Percentiles rank a stretch among this genome's conserved stretches.
Evolutionary conservation across 2,113 vertebrate genomes (phyloP).

Genomic region (Eupsittula cactorum): DNA sequence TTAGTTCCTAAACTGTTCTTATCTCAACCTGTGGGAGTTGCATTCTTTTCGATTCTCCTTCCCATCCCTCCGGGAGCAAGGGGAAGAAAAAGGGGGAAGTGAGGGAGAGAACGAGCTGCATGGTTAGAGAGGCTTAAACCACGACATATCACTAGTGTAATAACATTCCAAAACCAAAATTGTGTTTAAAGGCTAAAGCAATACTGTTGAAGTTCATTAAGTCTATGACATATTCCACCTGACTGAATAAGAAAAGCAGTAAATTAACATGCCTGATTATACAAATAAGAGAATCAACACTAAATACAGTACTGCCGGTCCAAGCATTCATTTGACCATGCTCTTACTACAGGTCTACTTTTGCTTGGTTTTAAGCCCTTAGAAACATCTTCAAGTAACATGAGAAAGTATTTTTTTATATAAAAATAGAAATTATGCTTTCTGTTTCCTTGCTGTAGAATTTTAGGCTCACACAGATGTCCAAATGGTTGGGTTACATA

Average conservation of each 20-base stretch:
- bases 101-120: no score
- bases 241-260: background rate
- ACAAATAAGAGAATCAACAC: background rate
- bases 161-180: background rate
- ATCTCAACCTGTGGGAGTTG: no score
- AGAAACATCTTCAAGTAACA: background rate
- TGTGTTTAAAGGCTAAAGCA: background rate
- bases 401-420: background rate
- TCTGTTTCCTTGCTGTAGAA: background rate
- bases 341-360: background rate
- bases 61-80: no score
- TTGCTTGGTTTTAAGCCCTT: background rate
- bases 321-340: background rate
- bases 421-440: fast-evolving
- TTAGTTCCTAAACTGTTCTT: no score
- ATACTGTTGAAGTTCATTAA: background rate
- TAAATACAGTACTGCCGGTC: background rate
- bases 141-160: background rate
- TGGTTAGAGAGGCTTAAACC: no score
- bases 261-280: background rate
- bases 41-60: no score
- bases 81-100: no score
- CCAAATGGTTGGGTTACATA: fast-evolving
- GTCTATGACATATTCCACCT: background rate
- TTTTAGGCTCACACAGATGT: background rate